Base-by-base conservation (phyloP, 2,797 vertebrate species). In the Phaenicophaeus curvirostris region DNA sequence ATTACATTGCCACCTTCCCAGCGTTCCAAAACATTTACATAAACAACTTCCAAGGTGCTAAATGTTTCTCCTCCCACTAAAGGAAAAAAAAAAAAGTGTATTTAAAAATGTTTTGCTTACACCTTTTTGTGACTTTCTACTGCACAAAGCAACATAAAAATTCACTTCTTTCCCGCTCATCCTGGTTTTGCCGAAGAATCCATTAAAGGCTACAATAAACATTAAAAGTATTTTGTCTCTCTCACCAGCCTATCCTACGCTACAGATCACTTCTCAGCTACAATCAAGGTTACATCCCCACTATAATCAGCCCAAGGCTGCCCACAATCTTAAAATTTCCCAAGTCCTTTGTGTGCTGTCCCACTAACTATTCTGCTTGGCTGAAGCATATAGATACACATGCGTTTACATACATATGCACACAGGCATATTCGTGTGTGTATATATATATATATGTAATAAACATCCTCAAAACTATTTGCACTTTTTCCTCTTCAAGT, bases 11-110 rank as follows among this genome's bases (percentile, higher is more conserved):
- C 50, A 78, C 68, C 63, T 82, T 87, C 39, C 54, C 31, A 80
- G 51, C 41, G 39, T 37, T 92, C 89, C 59, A 90, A 90, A 95
- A 78, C n/a, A 72, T 61, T 79, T 65, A 90, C 15, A 67, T 57
- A 71, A 87, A 85, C 65, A 87, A 42, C 48, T 58, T 33, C 51
- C 44, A 79, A 76, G 31, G 42, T 48, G n/a, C 33, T 87, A 89
- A 65, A 77, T 25, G 8, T 25, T 78, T 39, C 59, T 85, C 25
- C 55, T 92, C 39, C 31, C 62, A 37, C 27, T 65, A 71, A 63
- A 63, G 8, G 4, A 33, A 7, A 78, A 73, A 67, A 73, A 67
- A 25, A 37, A 75, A 85, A 71, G 16, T 5, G 13, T 30, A 19
- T 81, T 3, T 8, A 48, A 72, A 87, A 78, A 33, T 25, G 39